A percentile compares a stretch with the other conserved stretches of the same genome.
phyloP scores from a whole-genome alignment of 35 echinoderm and acorn worm genomes.

The Hemicentrotus pulcherrimus region DNA sequence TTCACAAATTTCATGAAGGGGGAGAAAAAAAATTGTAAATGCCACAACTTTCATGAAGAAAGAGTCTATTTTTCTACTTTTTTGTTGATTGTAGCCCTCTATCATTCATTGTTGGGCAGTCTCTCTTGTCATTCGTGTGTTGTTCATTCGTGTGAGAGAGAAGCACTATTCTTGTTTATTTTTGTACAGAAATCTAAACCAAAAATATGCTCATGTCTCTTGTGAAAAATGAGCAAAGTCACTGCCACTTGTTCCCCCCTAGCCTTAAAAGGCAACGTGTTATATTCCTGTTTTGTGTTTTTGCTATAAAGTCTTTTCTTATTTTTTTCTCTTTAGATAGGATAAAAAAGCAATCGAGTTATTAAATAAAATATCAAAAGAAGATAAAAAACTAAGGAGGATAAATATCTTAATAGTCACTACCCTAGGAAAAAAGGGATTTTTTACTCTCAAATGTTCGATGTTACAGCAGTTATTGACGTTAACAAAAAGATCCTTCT shows the following conservation, averaged over 20 bases:
- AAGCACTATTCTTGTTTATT: neutral
- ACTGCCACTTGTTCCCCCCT: neutral
- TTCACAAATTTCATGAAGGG: neutral
- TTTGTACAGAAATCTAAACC: neutral
- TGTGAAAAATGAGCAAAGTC: neutral
- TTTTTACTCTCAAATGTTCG: neutral
- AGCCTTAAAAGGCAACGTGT: neutral
- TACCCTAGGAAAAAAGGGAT: neutral
- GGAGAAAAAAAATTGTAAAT: neutral
- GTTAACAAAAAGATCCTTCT: neutral
- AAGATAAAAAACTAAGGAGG: neutral
- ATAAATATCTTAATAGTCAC: neutral
- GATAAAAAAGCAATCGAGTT: neutral
- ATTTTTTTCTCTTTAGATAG: neutral
- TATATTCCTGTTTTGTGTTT: neutral
- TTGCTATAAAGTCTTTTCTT: neutral
- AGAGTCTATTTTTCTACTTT: slow-evolving; percentile 13
- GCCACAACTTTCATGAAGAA: neutral
- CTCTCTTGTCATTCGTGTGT: neutral
- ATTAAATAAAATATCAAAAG: neutral
- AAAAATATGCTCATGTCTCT: neutral
- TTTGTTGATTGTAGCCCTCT: neutral
- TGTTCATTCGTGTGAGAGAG: neutral
- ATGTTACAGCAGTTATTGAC: too few species aligned
- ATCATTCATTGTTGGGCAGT: neutral